Evolutionary conservation across 2,797 vertebrate genomes (phyloP).

Genomic region (Selene dorsalis): DNA sequence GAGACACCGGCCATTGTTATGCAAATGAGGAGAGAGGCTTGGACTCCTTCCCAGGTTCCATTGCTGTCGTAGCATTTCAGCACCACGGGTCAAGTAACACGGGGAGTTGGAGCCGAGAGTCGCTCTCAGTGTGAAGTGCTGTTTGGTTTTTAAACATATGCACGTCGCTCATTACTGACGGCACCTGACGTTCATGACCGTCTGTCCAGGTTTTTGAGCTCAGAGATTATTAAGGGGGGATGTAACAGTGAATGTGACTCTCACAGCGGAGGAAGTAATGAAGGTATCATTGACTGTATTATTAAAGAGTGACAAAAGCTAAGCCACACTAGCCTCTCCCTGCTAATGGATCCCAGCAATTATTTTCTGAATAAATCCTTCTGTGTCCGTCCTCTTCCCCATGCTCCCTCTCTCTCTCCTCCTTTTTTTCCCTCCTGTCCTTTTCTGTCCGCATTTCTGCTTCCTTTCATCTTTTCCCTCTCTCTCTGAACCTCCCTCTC

Average conservation of each 20-base stretch:
- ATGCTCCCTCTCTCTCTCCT: neutral
- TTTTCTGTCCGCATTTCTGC: conserved; percentile 10
- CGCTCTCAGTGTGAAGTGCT: neutral
- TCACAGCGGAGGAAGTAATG: conserved; percentile 50
- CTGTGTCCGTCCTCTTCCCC: conserved; percentile 6
- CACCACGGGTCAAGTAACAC: conserved; percentile 41
- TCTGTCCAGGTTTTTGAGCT: conserved; percentile 42
- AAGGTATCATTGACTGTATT: conserved; percentile 46
- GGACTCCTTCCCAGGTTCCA: conserved; percentile 69
- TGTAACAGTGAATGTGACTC: conserved; percentile 30
- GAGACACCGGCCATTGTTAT: conserved; percentile 59
- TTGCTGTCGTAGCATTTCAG: conserved; percentile 36
- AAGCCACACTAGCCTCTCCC: conserved; percentile 15
- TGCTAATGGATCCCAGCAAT: conserved; percentile 48
- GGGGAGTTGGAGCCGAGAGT: conserved; percentile 11
- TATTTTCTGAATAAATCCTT: conserved; percentile 55
- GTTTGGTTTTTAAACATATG: conserved; percentile 19
- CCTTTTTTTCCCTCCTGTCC: conserved; percentile 2
- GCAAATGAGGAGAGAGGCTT: conserved; percentile 59
- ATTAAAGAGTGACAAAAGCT: conserved; percentile 56
- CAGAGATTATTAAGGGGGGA: conserved; percentile 19
- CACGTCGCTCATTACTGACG: conserved; percentile 2
- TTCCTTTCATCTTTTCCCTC: conserved; percentile 25
- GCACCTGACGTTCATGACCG: conserved; percentile 17
- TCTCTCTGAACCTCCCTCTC: neutral